These are phyloP conservation scores for Dynastes hyllus DNA, from an alignment of 2,888 invertebrate species.

Conservation along the genomic window DNA sequence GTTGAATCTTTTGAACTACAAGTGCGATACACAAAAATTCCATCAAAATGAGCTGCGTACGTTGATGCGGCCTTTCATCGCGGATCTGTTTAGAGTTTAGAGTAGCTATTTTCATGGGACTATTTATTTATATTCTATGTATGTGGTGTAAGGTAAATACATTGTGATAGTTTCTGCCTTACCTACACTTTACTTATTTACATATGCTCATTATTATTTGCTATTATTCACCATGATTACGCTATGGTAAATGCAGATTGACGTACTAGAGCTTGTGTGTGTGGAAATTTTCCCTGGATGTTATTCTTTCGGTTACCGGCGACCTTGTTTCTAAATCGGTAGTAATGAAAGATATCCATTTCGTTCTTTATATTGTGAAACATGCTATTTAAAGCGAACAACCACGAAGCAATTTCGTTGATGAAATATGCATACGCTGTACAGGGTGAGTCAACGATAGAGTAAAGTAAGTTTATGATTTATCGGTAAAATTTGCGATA, in stretches of 20 bases:
- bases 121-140: background rate
- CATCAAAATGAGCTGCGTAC: background rate
- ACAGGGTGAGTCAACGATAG: too few species aligned
- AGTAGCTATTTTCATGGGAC: conserved; percentile 2
- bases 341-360: conserved; percentile 1
- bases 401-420: background rate
- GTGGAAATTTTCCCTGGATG: background rate
- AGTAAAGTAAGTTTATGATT: too few species aligned
- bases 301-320: background rate
- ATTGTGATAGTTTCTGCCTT: background rate
- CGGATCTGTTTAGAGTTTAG: background rate
- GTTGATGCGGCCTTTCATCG: background rate
- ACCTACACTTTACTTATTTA: background rate
- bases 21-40: conserved; percentile 1
- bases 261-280: background rate
- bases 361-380: background rate
- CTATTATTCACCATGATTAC: too few species aligned
- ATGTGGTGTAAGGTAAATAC: background rate
- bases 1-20: background rate
- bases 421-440: background rate
- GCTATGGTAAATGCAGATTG: background rate
- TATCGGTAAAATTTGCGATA: too few species aligned
- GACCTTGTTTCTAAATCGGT: conserved; percentile 13
- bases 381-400: background rate
- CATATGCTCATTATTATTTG: background rate